A percentile compares a stretch with the other conserved stretches of the same genome.
Evolutionary conservation across 92 coral and sea anemone species (phyloP).

Genomic region (Umimayanthus chanpuru): DNA sequence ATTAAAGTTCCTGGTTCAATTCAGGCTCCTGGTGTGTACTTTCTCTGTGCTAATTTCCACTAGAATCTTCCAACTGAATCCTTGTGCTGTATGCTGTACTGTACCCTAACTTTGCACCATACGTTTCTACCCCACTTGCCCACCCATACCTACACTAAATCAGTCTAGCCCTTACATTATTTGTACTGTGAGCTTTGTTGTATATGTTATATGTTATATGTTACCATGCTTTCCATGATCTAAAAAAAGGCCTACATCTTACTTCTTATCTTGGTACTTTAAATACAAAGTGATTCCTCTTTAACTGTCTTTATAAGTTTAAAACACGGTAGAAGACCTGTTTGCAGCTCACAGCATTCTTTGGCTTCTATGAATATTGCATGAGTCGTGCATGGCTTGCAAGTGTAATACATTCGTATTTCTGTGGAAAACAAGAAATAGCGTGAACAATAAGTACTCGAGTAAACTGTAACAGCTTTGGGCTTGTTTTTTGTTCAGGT

Average conservation of each 20-base stretch:
- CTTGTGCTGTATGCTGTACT: neutral
- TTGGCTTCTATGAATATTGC: neutral
- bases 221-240: neutral
- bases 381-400: neutral
- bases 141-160: neutral
- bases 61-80: constrained; percentile 24
- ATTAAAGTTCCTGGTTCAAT: constrained; percentile 97
- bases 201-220: too few species aligned
- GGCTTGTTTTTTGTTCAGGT: too few species aligned
- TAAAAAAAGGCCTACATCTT: neutral
- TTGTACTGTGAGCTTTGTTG: neutral
- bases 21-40: constrained; percentile 99
- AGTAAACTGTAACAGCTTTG: neutral
- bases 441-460: neutral
- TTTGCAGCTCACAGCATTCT: constrained; percentile 41
- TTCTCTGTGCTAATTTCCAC: constrained; percentile 39
- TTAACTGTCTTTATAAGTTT: neutral
- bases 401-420: neutral
- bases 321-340: neutral
- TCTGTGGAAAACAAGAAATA: neutral
- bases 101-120: neutral
- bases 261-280: neutral
- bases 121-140: neutral
- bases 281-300: neutral
- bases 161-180: neutral